These are phyloP conservation scores for Aspidiotus rigidus DNA, from an alignment of 2,888 invertebrate species.

Conservation along the genomic window DNA sequence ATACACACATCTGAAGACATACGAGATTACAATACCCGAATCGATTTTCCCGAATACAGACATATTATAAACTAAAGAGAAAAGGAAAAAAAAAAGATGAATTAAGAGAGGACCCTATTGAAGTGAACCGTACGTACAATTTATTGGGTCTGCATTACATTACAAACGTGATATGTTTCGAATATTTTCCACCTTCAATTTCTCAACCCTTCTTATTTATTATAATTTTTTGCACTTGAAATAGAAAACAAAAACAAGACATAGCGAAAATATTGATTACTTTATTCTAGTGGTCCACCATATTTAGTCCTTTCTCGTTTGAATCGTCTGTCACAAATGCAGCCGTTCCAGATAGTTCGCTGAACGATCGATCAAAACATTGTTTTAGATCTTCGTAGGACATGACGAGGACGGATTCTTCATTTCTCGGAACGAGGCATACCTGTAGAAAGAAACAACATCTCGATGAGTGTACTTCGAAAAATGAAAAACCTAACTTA, in stretches of 20 bases:
- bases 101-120: too few relatives aligned
- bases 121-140: too few relatives aligned
- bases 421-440: slow-evolving; percentile 90
- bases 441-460: slow-evolving; percentile 50
- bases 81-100: too few relatives aligned
- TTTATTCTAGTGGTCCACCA: too few relatives aligned
- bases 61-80: too few relatives aligned
- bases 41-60: too few relatives aligned
- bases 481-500: too few relatives aligned
- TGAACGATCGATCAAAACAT: slow-evolving; percentile 86
- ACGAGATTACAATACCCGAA: too few relatives aligned
- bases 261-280: too few relatives aligned
- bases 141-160: neutral
- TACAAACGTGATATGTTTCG: slow-evolving; percentile 1
- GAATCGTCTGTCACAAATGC: slow-evolving; percentile 29
- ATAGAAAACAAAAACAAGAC: too few relatives aligned
- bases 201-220: neutral
- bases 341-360: slow-evolving; percentile 56
- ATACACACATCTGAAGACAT: too few relatives aligned
- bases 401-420: slow-evolving; percentile 90
- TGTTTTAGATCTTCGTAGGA: slow-evolving; percentile 91
- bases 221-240: too few relatives aligned
- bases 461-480: neutral
- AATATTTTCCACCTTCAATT: neutral
- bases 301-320: slow-evolving; percentile 16